Conservation (phyloP, 2,888 invertebrate species). For the Scaptomyza tumidula region DNA sequence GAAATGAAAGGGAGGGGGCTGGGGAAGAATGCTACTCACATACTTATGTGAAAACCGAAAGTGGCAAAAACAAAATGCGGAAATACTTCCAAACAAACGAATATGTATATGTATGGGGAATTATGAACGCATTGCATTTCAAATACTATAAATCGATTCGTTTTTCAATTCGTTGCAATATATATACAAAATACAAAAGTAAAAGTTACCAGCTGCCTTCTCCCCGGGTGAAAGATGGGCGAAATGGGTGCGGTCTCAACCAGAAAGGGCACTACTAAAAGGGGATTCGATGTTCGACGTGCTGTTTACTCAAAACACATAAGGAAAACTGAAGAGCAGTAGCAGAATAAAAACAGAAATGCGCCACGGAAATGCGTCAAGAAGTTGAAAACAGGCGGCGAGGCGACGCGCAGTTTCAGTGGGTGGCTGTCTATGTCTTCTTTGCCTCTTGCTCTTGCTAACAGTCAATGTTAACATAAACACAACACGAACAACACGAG, state of each 20-base stretch:
- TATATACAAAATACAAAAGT: conserved; percentile 60
- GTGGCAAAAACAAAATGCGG: conserved; percentile 66
- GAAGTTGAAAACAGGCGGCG: conserved; percentile 17
- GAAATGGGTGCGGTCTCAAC: conserved; percentile 27
- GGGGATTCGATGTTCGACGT: conserved; percentile 22
- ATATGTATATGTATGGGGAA: conserved; percentile 44
- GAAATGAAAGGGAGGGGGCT: neutral
- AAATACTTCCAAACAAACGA: conserved; percentile 46
- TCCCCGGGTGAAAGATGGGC: conserved; percentile 4
- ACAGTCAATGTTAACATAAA: conserved; percentile 76
- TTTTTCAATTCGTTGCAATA: conserved; percentile 56
- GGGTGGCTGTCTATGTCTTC: conserved; percentile 33
- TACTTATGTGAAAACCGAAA: conserved; percentile 51
- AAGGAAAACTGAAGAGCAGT: neutral
- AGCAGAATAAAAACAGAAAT: conserved; percentile 15
- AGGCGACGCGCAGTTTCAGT: conserved; percentile 30
- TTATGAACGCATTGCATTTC: conserved; percentile 63
- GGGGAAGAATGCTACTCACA: too few species aligned
- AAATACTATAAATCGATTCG: conserved; percentile 52
- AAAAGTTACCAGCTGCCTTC: conserved; percentile 55
- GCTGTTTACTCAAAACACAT: conserved; percentile 65
- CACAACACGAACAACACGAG: conserved; percentile 29
- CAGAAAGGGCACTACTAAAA: conserved; percentile 14
- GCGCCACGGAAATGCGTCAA: conserved; percentile 70
- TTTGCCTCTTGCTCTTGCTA: conserved; percentile 21